Percentiles rank a stretch among this genome's conserved stretches.
phyloP scores from a whole-genome alignment of 2,113 vertebrate genomes.

The Aphelocoma coerulescens region DNA sequence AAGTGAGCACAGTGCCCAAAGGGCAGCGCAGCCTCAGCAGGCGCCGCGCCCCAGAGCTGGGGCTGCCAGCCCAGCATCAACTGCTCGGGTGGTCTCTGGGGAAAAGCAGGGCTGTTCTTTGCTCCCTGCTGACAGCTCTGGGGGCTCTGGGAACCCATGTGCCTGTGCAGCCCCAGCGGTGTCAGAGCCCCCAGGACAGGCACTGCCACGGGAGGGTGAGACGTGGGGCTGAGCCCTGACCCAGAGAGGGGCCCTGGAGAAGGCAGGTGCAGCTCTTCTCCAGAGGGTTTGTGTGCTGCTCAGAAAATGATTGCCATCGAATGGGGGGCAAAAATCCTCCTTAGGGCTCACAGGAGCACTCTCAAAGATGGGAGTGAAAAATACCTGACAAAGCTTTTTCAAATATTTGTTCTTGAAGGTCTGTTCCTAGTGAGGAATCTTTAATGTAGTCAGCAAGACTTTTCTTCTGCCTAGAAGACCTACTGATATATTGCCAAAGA shows the following conservation, averaged over 20 bases:
- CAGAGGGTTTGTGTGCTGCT: background rate
- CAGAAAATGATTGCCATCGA: background rate
- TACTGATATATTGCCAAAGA: background rate
- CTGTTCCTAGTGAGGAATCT: background rate
- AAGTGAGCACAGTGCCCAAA: background rate
- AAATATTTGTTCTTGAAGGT: background rate
- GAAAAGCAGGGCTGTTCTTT: background rate
- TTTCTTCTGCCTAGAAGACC: background rate
- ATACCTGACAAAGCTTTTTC: background rate
- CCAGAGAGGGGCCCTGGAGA: background rate
- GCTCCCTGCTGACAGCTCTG: background rate
- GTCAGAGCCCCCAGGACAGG: background rate
- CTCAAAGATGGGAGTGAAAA: background rate
- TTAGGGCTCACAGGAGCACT: background rate
- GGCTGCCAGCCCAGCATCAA: background rate
- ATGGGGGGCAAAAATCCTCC: background rate
- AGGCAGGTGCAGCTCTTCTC: background rate
- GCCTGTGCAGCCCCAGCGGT: background rate
- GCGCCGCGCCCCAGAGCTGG: background rate
- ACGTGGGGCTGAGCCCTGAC: background rate
- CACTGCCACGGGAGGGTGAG: background rate
- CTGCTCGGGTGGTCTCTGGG: background rate
- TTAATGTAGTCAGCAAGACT: conserved; percentile 18
- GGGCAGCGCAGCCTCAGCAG: background rate
- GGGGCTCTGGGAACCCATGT: background rate